Evolutionary conservation across 35 echinoderm and acorn worm species (phyloP).

Genomic region (Heliocidaris erythrogramma): DNA sequence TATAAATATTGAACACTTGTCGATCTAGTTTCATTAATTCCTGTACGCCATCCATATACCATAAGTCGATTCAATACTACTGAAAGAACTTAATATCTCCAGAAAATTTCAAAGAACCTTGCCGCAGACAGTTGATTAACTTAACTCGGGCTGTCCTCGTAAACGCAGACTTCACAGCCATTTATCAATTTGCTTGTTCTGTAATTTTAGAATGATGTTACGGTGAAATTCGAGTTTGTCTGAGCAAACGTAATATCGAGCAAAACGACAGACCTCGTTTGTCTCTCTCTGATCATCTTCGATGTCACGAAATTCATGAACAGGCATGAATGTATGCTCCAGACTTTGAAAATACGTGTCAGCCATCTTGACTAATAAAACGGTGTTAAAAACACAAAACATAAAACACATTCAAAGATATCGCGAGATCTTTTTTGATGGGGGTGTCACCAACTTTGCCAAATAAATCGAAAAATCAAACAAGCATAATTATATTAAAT

Average conservation of each 20-base stretch:
- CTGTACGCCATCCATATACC: too few relatives aligned
- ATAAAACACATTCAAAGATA: background rate
- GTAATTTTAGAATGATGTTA: background rate
- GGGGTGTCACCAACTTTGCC: background rate
- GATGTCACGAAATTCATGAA: background rate
- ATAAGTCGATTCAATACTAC: too few relatives aligned
- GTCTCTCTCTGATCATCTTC: background rate
- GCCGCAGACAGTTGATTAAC: background rate
- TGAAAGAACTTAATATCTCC: background rate
- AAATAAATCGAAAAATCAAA: background rate
- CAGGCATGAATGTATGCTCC: background rate
- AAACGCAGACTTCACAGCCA: background rate
- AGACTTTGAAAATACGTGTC: background rate
- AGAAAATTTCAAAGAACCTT: background rate
- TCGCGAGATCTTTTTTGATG: background rate
- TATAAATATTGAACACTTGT: too few relatives aligned
- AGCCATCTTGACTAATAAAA: background rate
- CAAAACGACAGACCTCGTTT: background rate
- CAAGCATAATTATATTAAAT: background rate
- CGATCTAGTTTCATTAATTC: too few relatives aligned
- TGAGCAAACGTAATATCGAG: constrained; percentile 18
- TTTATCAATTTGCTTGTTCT: constrained; percentile 4
- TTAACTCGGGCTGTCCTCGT: background rate
- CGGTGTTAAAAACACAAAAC: background rate
- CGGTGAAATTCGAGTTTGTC: constrained; percentile 29